Evolutionary conservation across 92 coral and sea anemone species (phyloP).

Genomic region (Micromussa lordhowensis): DNA sequence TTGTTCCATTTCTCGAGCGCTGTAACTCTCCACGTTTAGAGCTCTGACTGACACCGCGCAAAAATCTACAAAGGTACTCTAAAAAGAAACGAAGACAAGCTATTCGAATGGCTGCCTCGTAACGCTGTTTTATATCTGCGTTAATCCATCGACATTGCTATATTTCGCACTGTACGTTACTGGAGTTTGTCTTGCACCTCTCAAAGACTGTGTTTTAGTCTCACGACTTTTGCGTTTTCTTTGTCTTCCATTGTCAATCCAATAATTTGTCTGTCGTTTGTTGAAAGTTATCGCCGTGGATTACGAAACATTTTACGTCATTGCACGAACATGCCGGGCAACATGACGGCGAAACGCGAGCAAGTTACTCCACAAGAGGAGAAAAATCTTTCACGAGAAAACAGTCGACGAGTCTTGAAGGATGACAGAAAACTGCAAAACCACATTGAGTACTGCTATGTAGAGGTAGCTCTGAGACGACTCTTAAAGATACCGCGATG

Average conservation of each 20-base stretch:
- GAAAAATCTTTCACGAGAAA: background rate
- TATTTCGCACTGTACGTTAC: too few species aligned
- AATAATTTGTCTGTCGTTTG: background rate
- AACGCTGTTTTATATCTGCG: background rate
- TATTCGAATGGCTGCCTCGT: background rate
- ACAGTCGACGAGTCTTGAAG: background rate
- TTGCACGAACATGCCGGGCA: background rate
- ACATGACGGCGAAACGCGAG: background rate
- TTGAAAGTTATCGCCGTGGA: conserved; percentile 11
- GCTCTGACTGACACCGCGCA: background rate
- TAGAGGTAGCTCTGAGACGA: background rate
- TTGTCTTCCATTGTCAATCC: background rate
- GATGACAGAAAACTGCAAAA: too few species aligned
- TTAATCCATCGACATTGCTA: background rate
- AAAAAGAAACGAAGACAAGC: background rate
- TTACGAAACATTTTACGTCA: background rate
- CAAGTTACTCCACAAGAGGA: background rate
- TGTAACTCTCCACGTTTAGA: background rate
- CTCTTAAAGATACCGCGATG: too few species aligned
- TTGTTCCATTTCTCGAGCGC: too few species aligned
- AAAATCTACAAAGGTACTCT: background rate
- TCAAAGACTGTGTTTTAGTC: too few species aligned
- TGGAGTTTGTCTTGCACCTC: background rate
- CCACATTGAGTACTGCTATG: background rate
- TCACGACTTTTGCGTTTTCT: background rate